A percentile compares a stretch with the other conserved stretches of the same genome.
phyloP scores from a whole-genome alignment of 2,888 invertebrate species.

The Drosophila peninsularis region DNA sequence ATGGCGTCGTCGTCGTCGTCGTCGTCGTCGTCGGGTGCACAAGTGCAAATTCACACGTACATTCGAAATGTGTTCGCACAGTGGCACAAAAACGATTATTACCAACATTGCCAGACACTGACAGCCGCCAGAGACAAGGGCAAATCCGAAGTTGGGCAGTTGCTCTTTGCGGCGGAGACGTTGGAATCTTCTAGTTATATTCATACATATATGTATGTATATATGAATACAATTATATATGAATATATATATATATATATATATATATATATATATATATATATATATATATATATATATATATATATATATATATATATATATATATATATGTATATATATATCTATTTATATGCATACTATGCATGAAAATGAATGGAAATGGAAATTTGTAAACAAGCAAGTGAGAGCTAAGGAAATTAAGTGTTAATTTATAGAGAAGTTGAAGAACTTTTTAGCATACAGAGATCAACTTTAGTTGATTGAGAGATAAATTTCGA shows the following conservation, averaged over 20 bases:
- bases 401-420: conserved; percentile 27
- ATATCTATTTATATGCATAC: conserved; percentile 39
- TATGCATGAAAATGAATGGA: conserved; percentile 42
- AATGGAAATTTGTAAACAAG: conserved; percentile 44
- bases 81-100: conserved; percentile 53
- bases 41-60: conserved; percentile 81
- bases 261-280: not conserved
- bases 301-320: not conserved
- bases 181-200: conserved; percentile 41
- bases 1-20: not conserved
- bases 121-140: conserved; percentile 30
- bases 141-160: conserved; percentile 31
- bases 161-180: conserved; percentile 25
- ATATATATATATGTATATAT: not conserved
- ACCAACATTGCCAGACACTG: conserved; percentile 31
- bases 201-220: too few relatives aligned
- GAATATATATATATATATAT: too few relatives aligned
- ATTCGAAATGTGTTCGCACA: conserved; percentile 74
- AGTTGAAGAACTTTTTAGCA: conserved; percentile 8
- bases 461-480: not conserved
- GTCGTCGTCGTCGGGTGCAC: conserved; percentile 61
- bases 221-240: too few relatives aligned
- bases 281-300: not conserved
- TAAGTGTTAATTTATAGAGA: conserved; percentile 3
- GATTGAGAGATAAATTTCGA: not conserved